Evolutionary conservation across 2,113 vertebrate genomes (phyloP), one percentile per base, ranked within the genome.

Genomic region (Cranoglanis bouderius): DNA sequence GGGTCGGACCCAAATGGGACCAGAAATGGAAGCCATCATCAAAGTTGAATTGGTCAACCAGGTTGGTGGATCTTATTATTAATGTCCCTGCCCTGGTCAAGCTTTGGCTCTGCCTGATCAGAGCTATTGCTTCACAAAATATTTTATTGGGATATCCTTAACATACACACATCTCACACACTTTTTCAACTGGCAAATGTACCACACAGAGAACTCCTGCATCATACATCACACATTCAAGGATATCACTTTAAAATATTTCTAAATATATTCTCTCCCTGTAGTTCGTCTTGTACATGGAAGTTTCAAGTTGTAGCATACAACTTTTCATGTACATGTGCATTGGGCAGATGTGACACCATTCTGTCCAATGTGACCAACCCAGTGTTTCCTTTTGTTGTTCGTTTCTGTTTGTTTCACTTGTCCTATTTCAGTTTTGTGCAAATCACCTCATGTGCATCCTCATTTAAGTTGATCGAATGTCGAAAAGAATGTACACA

Each of bases 141-240:
- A 98, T 98, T 99, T 99, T 97, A 96, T 96, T 95, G 95, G 97
- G 97, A 98, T 99, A 98, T 98, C 98, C 97, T 97, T 97, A 94
- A 93, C 89, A 43, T n/a, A 83, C 35, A 51, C 74, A 83, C 6
- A 51, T 35, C 77, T 32, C 72, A 4, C 63, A 82, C 18, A 18
- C 18, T 29, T 24, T 61, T 35, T 77, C 53, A 78, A 7, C 61
- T 35, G 14, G n/a, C 59, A 82, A 55, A 82, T 53, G 10, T 43
- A 35, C 26, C 35, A 32, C 53, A 29, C 6, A 57, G 26, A 72
- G 16, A 57, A 92, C 93, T 93, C 92, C 40, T 46, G 6, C 59
- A 53, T 72, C 38, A 81, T 35, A 38, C 29, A 59, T 38, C 49
- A 38, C 2, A 57, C 49, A 13, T 89, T 91, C 92, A 95, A 96